Evolutionary conservation across 2,797 vertebrate species (phyloP), one percentile per base, ranked within the genome.

Genomic region (Chelonia mydas): DNA sequence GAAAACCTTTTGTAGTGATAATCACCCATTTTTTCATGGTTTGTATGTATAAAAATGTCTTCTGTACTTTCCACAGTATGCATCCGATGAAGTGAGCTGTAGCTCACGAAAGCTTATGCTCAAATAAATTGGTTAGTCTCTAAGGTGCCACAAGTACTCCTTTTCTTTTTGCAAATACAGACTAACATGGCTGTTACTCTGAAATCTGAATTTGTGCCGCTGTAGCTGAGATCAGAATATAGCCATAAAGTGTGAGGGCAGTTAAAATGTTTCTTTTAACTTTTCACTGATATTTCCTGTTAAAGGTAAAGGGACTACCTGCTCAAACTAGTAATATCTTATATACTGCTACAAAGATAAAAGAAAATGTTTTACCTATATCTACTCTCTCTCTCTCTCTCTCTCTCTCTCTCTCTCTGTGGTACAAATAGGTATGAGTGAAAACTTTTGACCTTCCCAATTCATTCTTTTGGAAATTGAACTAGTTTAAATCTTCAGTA

Each of bases 401-500:
- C 59, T 33, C 27, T 9, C 57, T 13, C 57, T 33, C 27, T 4
- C 57, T 13, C 54, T 59, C 59, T 65, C 59, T 17, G 33, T 65
- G 16, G 81, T 31, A 81, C 23, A 74, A 6, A 23, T 28, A 47
- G 25, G 16, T 80, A 90, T n/a, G 78, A 33, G 88, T 83, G 16
- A 83, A 83, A n/a, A 79, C 6, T 25, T 81, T 0, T 79, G 65
- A 84, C 76, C 83, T 89, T 72, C 78, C 31, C 83, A 91, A 33
- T 33, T 84, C 33, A 54, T 83, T 93, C 77, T 91, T 91, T 87
- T 50, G 16, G 87, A 90, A 68, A 83, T 37, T 79, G 37, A 80
- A 95, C 88, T 90, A 89, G 51, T 81, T n/a, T 87, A 79, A 89
- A 83, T 37, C 45, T 87, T 72, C 83, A 94, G 54, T 80, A 65